phyloP scores from a whole-genome alignment of 2,797 vertebrate genomes.

The Eulemur albifrons region DNA sequence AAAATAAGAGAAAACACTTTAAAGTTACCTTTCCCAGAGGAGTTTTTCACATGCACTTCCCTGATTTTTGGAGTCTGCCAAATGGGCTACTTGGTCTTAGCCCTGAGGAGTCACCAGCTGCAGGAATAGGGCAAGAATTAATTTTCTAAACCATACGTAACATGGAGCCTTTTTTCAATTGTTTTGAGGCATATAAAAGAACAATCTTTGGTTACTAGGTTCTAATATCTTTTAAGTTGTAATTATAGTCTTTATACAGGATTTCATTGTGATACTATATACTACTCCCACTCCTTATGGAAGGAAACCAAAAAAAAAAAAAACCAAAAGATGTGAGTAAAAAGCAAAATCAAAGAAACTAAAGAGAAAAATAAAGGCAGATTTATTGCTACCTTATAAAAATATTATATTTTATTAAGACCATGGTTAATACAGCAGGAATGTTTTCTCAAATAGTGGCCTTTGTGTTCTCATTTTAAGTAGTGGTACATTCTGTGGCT shows the following conservation, averaged over 20 bases:
- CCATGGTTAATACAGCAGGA: neutral
- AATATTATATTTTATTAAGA: neutral
- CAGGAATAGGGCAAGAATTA: neutral
- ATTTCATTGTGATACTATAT: neutral
- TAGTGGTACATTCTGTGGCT: neutral
- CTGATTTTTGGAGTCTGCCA: neutral
- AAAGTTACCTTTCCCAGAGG: neutral
- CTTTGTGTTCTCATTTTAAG: neutral
- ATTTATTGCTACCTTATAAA: neutral
- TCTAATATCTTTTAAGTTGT: neutral
- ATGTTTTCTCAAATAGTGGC: neutral
- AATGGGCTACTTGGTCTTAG: neutral
- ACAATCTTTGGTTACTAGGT: neutral
- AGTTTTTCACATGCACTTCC: neutral
- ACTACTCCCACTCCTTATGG: neutral
- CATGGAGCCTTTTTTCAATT: neutral
- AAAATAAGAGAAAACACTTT: neutral
- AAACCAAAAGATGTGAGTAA: neutral
- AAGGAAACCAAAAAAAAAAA: neutral
- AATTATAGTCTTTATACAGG: neutral
- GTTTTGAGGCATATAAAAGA: neutral
- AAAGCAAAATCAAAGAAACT: neutral
- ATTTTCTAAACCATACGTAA: neutral
- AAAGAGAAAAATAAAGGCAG: neutral
- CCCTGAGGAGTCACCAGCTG: neutral